These are phyloP conservation scores for Chironomus riparius DNA, from an alignment of 2,888 invertebrate genomes.

Conservation along the genomic window DNA sequence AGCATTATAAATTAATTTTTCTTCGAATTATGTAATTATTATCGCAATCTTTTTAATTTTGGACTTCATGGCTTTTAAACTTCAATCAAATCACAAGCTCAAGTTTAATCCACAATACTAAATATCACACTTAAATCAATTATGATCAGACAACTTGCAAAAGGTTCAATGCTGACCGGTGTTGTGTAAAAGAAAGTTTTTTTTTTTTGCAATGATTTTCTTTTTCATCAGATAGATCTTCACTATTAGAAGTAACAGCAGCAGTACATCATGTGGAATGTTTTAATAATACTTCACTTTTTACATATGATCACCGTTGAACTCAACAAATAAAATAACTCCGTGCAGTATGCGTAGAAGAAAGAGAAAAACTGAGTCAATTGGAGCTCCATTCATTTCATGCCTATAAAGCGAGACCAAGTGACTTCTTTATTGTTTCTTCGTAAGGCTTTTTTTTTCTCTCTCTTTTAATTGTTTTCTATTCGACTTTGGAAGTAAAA, in stretches of 20 bases:
- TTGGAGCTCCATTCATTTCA: conserved; percentile 20
- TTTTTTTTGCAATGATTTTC: background rate
- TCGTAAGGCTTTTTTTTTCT: background rate
- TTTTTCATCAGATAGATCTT: background rate
- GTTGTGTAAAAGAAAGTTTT: background rate
- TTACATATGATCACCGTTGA: background rate
- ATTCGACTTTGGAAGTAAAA: background rate
- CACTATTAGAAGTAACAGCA: background rate
- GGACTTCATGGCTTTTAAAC: background rate
- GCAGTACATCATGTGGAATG: background rate
- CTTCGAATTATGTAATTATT: background rate
- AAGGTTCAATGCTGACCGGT: background rate
- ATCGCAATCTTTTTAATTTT: background rate
- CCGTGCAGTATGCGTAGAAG: background rate
- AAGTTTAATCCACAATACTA: background rate
- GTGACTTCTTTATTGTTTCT: conserved; percentile 23
- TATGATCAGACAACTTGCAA: background rate
- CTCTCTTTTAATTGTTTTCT: conserved; percentile 12
- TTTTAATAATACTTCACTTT: background rate
- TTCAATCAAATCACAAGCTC: background rate
- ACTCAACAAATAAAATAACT: background rate
- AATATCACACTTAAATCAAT: background rate
- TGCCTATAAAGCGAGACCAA: conserved; percentile 22
- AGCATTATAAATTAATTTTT: background rate
- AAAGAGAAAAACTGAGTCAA: conserved; percentile 3